Base-by-base conservation (phyloP, 1,140 invertebrate genomes). In the Babylonia areolata region DNA sequence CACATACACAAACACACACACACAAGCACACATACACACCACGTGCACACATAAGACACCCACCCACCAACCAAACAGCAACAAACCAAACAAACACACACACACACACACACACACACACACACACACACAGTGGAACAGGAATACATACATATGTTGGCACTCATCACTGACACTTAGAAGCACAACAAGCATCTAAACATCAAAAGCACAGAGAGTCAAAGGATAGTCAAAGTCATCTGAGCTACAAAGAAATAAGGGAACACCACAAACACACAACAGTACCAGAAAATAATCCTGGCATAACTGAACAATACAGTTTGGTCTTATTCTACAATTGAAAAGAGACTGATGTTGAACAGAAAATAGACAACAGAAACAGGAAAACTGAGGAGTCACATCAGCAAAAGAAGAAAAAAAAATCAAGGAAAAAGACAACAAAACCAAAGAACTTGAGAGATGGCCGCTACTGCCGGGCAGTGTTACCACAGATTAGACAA, bases 361-460 rank as follows among this genome's bases (percentile, higher is more conserved):
- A 33, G 11, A 80, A 80, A 6, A 6, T 6, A 80, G 35, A 80
- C n/a, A 80, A 80, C 78, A 54, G 39, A 80, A 80, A 80, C 46
- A 2, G 33, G 33, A 54, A 3, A 80, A 80, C 77, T 40, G n/a
- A 79, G 23, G 12, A 23, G 71, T 35, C 31, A 73, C 31, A 73
- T 35, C 75, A 77, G 39, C 75, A 1, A 77, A 40, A 77, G 20
- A 17, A 33, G 6, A 35, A 35, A n/a, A 79, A 33, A 31, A 37
- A 77, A 77, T 37, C 28, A 42, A 46, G 39, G 75, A 86, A 78
- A 71, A 71, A 40, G 81, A 75, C 35, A 35, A 54, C 33, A 88
- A 87, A 84, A 88, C 40, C 42, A 82, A 82, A 58, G 85, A 86
- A 86, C 85, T 86, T 86, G 80, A 86, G 85, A 86, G 85, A 86